A percentile compares a stretch with the other conserved stretches of the same genome.
Conservation (phyloP, 2,797 vertebrate genomes). For the Eleutherodactylus coqui region DNA sequence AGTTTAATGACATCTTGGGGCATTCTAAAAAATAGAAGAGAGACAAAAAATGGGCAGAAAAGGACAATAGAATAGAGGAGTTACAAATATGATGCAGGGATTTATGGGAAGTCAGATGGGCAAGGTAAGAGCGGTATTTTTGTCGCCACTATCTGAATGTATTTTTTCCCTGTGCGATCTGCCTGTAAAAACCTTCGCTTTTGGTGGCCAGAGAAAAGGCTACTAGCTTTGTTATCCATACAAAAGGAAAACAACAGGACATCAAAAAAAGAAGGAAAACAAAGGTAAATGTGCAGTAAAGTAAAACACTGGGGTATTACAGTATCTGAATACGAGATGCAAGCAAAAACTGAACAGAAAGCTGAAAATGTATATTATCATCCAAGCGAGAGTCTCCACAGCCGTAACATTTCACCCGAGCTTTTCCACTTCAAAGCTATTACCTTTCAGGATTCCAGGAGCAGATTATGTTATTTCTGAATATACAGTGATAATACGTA, state of each 20-base stretch:
- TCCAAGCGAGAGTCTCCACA: not conserved
- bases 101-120: slow-evolving; percentile 35
- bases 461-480: not conserved
- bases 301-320: slow-evolving; percentile 21
- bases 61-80: slow-evolving; percentile 19
- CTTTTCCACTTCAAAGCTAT: not conserved
- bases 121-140: slow-evolving; percentile 34
- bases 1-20: slow-evolving; percentile 56
- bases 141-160: not conserved
- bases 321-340: slow-evolving; percentile 40
- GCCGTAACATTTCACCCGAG: slow-evolving; percentile 21
- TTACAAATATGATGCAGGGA: slow-evolving; percentile 37
- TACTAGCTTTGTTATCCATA: slow-evolving; percentile 26
- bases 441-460: not conserved
- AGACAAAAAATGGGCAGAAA: slow-evolving; percentile 35
- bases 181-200: slow-evolving; percentile 23
- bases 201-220: slow-evolving; percentile 25
- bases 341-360: slow-evolving; percentile 22
- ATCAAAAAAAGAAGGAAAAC: slow-evolving; percentile 15
- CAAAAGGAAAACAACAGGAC: slow-evolving; percentile 17
- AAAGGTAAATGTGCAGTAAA: slow-evolving; percentile 17
- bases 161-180: slow-evolving; percentile 3
- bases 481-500: not conserved
- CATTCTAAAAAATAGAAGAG: slow-evolving; percentile 36
- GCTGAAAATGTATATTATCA: slow-evolving; percentile 34